These are phyloP conservation scores for Ciconia maguari DNA, from an alignment of 2,113 vertebrate genomes.

Conservation along the genomic window DNA sequence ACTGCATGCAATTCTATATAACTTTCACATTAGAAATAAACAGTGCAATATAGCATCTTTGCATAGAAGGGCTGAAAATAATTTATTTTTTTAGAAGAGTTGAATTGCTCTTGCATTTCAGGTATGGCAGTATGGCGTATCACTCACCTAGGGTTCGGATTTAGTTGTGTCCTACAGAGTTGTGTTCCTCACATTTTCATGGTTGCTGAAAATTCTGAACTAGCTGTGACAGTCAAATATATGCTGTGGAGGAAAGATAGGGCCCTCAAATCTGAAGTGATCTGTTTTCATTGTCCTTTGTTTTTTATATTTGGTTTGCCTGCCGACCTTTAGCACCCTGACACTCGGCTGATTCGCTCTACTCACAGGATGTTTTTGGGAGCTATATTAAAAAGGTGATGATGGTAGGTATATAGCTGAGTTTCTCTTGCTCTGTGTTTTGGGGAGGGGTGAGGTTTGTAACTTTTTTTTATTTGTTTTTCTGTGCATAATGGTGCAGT, in stretches of 20 bases:
- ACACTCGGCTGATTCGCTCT: not conserved
- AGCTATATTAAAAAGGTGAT: not conserved
- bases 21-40: not conserved
- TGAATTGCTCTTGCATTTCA: not conserved
- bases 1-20: not conserved
- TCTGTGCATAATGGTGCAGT: not conserved
- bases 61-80: not conserved
- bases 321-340: not conserved
- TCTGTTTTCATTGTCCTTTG: not conserved
- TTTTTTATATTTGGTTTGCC: not conserved
- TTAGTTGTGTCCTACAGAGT: not conserved
- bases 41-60: not conserved
- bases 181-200: accelerated
- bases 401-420: not conserved
- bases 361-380: not conserved
- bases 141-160: not conserved
- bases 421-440: not conserved
- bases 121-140: not conserved
- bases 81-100: not conserved
- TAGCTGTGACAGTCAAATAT: not conserved
- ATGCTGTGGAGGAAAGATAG: not conserved
- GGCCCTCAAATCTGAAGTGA: not conserved
- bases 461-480: too few species aligned
- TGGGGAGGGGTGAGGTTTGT: not conserved
- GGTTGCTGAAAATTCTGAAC: not conserved